phyloP scores from a whole-genome alignment of 2,797 vertebrate genomes.

The Podarcis lilfordi region DNA sequence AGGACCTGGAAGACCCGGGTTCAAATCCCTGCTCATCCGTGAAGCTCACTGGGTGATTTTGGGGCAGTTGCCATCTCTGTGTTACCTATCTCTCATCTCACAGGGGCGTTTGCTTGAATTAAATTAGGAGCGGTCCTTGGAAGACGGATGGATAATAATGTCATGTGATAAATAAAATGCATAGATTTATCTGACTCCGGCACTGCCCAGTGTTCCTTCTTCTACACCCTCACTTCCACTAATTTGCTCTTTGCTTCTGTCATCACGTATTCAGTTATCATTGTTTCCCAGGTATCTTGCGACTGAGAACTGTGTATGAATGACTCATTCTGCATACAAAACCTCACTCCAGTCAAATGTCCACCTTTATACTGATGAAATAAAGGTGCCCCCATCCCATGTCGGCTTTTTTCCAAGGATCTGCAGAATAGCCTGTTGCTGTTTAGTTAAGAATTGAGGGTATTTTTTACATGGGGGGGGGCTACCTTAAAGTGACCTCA shows the following conservation, averaged over 20 bases:
- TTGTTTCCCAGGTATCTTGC: neutral
- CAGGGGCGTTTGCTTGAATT: neutral
- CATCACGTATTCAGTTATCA: neutral
- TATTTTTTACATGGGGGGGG: neutral
- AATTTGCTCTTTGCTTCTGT: neutral
- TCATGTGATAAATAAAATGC: neutral
- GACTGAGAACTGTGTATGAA: neutral
- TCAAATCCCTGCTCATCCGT: neutral
- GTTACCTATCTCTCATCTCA: neutral
- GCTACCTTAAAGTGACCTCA: constrained; percentile 32
- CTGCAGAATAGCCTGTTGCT: constrained; percentile 19
- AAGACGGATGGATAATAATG: neutral
- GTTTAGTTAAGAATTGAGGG: constrained; percentile 6
- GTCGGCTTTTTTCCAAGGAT: neutral
- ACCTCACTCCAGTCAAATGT: neutral
- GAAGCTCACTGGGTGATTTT: neutral
- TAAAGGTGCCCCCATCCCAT: neutral
- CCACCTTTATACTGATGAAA: neutral
- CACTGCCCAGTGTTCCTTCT: neutral
- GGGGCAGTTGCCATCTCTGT: neutral
- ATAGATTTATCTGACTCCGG: neutral
- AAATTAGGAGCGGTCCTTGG: neutral
- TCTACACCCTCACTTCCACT: neutral
- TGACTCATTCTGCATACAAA: constrained; percentile 9
- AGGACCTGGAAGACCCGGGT: neutral